phyloP scores from a whole-genome alignment of 2,797 vertebrate species.

The Balearica regulorum region DNA sequence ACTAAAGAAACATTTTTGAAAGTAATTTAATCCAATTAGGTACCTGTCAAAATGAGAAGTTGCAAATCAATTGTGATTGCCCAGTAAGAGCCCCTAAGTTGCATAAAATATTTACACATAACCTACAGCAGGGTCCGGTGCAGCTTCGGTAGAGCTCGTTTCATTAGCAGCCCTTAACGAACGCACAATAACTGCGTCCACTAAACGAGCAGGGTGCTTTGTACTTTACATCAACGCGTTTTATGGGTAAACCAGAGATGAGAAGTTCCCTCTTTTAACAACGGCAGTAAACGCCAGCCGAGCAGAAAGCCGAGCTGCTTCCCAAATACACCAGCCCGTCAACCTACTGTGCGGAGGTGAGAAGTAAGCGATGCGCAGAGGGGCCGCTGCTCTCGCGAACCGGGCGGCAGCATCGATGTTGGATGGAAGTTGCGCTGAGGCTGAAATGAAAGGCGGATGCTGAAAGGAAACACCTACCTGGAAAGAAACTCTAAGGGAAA shows the following conservation, averaged over 20 bases:
- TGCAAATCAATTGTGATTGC: background rate
- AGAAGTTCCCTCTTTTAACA: background rate
- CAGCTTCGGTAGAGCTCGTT: background rate
- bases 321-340: background rate
- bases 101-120: background rate
- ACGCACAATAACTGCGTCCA: too few relatives aligned
- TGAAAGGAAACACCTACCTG: constrained; percentile 1
- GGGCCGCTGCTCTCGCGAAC: background rate
- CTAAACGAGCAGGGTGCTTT: background rate
- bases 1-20: background rate
- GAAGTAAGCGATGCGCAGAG: background rate
- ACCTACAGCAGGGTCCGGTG: background rate
- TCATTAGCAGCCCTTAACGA: background rate
- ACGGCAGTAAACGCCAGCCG: fast-evolving
- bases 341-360: background rate
- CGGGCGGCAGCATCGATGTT: background rate
- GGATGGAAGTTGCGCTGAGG: background rate
- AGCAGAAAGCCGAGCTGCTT: background rate
- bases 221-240: fast-evolving
- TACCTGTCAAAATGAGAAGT: background rate
- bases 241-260: background rate
- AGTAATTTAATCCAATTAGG: background rate
- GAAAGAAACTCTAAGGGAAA: background rate
- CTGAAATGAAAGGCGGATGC: background rate
- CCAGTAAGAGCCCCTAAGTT: background rate